Base-by-base conservation (phyloP, 2,888 invertebrate genomes). In the Drosophila pseudotalamancana region DNA sequence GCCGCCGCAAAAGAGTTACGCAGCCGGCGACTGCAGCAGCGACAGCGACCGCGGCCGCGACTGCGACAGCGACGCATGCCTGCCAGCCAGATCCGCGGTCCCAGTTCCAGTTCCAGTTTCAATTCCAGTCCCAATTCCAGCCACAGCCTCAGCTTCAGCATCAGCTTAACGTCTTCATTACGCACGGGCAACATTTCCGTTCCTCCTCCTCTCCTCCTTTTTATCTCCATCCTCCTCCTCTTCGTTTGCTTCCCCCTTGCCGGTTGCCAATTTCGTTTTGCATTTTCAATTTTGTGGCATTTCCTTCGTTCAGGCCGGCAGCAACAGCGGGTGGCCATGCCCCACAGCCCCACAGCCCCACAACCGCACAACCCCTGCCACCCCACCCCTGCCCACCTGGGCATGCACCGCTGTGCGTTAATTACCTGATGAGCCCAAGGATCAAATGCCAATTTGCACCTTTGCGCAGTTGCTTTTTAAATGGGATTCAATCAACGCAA, bases 241-340 rank as follows among this genome's bases (percentile, higher is more conserved):
- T 49, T 46, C 60, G 59, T 37, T 55, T 31, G 46, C 45, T 27
- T 27, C 25, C 25, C 29, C 27, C 31, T 42, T 49, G 45, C 64
- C 45, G 19, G 56, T 80, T 86, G 87, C 72, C 87, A 83, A 86
- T 82, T 82, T 83, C 81, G 75, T 86, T 82, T 81, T 82, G 84
- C 84, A 86, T 86, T 82, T 82, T 86, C 87, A 83, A 86, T 86
- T 82, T 86, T 49, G 84, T 74, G 87, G 87, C 81, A 82, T 77
- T 83, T 82, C 84, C 81, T 86, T 68, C 48, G 66, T 46, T 29
- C 56, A 63, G 34, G 21, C 55, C 21, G 31, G 21, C 55, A 25
- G 31, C 48, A 45, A 39, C 72, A 79, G 79, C 79, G 77, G 80
- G 85, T 85, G 86, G 78, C 42, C 72, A 53, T 60, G 9, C 46